Evolutionary conservation across 2,888 invertebrate genomes (phyloP).

Genomic region (Invenusta paracnida): DNA sequence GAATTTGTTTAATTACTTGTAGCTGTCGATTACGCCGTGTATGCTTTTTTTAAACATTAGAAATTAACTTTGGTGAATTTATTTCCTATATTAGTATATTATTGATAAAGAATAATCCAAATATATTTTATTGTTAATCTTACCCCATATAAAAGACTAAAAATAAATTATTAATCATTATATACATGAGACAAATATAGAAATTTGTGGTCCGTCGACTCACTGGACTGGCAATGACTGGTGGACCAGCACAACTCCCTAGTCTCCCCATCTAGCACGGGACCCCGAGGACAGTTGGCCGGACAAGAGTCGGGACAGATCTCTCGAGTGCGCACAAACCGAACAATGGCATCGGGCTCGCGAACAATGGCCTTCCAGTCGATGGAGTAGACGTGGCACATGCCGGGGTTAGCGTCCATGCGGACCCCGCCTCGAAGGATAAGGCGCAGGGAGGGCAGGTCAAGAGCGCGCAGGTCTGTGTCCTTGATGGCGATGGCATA

Average conservation of each 20-base stretch:
- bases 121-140: no score
- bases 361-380: no score
- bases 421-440: not conserved
- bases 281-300: not conserved
- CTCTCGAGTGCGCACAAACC: conserved; percentile 49
- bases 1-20: no score
- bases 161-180: no score
- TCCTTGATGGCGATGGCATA: not conserved
- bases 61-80: no score
- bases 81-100: no score
- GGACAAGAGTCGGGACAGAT: conserved; percentile 30
- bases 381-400: not conserved
- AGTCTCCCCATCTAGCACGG: not conserved
- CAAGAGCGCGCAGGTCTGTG: not conserved
- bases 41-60: no score
- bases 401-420: not conserved
- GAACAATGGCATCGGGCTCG: conserved; percentile 61
- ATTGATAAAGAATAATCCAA: no score
- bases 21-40: no score
- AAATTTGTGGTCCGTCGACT: no score
- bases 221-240: conserved; percentile 30
- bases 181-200: no score
- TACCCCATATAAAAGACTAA: no score
- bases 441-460: not conserved
- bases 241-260: conserved; percentile 33